Evolutionary conservation across 2,797 vertebrate genomes (phyloP).

Genomic region (Hippopotamyrus pictus): DNA sequence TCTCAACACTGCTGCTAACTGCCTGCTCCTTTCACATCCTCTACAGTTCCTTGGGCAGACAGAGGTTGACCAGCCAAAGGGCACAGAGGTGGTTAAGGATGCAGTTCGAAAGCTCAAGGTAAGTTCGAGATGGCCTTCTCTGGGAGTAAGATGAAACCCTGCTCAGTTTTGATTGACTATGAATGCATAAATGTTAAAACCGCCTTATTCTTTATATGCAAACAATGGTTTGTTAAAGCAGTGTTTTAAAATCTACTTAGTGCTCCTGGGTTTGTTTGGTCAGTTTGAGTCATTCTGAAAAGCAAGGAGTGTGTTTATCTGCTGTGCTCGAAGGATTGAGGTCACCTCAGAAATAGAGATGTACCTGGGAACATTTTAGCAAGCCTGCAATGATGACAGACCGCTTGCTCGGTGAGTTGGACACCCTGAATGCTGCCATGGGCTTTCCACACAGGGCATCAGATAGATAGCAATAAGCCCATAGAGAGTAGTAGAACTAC

Average conservation of each 20-base stretch:
- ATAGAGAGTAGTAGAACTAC: not conserved
- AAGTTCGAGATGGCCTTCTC: conserved; percentile 32
- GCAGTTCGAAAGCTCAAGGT: conserved; percentile 98
- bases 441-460: not conserved
- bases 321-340: not conserved
- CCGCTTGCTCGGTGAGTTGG: not conserved
- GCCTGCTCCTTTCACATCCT: not conserved
- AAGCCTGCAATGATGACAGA: not conserved
- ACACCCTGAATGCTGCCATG: not conserved
- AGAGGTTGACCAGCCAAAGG: conserved; percentile 94
- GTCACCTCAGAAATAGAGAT: not conserved
- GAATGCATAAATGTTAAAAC: not conserved
- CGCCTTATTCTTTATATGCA: not conserved
- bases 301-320: not conserved
- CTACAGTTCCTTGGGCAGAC: conserved; percentile 87
- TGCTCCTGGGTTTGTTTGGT: not conserved
- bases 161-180: not conserved
- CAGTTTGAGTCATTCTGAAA: not conserved
- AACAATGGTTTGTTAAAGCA: not conserved
- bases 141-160: not conserved
- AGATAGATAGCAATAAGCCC: not conserved
- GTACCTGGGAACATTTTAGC: not conserved
- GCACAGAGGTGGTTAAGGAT: conserved; percentile 92
- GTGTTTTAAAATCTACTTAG: not conserved
- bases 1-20: not conserved